These are phyloP conservation scores for Nothura maculosa DNA, from an alignment of 2,797 vertebrate genomes.

Conservation along the genomic window DNA sequence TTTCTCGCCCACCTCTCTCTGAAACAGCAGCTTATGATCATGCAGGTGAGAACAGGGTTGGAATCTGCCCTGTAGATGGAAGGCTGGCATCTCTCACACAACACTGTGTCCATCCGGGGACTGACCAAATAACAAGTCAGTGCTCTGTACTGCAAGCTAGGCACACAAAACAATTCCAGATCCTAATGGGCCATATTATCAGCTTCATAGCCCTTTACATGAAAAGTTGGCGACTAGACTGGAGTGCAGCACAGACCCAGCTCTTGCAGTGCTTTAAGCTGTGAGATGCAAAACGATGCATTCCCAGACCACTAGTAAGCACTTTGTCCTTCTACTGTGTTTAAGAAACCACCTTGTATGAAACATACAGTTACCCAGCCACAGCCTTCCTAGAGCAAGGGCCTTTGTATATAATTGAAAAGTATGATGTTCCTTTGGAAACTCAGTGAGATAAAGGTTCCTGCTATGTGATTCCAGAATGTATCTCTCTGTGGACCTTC, in stretches of 20 bases:
- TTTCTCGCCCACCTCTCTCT: background rate
- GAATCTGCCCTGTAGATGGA: background rate
- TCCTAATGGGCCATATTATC: background rate
- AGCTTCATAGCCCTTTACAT: background rate
- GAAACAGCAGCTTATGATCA: accelerated
- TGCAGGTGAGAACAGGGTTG: background rate
- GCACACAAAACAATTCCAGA: background rate
- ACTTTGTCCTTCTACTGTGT: background rate
- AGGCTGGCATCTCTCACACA: background rate
- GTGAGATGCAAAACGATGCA: background rate
- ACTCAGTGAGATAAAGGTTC: conserved; percentile 27
- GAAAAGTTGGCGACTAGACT: background rate
- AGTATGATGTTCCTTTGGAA: conserved; percentile 31
- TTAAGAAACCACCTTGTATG: background rate
- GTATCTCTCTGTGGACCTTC: conserved; percentile 8
- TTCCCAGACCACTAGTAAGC: background rate
- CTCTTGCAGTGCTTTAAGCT: background rate
- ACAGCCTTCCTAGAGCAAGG: conserved; percentile 16
- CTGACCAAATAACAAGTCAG: background rate
- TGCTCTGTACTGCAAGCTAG: background rate
- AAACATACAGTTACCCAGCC: conserved; percentile 2
- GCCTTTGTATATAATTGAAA: background rate
- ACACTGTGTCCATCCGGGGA: background rate
- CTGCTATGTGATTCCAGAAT: background rate
- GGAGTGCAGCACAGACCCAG: background rate